Percentiles rank a stretch among this genome's conserved stretches.
phyloP scores from a whole-genome alignment of 2,888 invertebrate genomes.

The Epistrophe eligans region DNA sequence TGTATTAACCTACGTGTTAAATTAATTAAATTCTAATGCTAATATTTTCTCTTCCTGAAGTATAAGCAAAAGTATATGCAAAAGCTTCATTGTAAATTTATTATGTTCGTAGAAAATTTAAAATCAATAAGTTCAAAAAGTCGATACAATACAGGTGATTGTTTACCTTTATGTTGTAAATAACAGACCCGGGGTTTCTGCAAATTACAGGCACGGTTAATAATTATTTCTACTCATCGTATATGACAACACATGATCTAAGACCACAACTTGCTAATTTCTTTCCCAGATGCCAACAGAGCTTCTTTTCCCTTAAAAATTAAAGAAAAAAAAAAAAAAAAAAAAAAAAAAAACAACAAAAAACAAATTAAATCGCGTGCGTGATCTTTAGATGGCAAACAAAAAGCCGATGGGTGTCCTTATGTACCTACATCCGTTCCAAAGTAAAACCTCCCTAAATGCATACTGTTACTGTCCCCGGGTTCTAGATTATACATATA shows the following conservation, averaged over 20 bases:
- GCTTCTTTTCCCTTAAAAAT: conserved; percentile 34
- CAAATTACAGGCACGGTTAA: conserved; percentile 58
- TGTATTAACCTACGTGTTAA: no score
- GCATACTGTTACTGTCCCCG: conserved; percentile 19
- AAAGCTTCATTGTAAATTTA: neutral
- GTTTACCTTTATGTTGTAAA: conserved; percentile 38
- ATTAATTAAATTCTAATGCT: no score
- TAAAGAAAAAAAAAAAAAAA: neutral
- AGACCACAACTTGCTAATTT: conserved; percentile 64
- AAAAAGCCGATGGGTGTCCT: conserved; percentile 61
- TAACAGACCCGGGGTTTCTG: conserved; percentile 28
- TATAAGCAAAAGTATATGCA: no score
- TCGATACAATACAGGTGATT: conserved; percentile 39
- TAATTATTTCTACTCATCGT: conserved; percentile 53
- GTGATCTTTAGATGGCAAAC: conserved; percentile 75
- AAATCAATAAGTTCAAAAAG: conserved; percentile 38
- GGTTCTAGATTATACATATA: conserved; percentile 8
- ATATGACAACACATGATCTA: conserved; percentile 72
- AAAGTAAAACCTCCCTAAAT: conserved; percentile 2
- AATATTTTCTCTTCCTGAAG: no score
- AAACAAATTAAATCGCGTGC: conserved; percentile 62
- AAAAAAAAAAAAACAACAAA: conserved; percentile 4
- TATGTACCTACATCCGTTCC: neutral
- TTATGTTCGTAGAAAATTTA: conserved; percentile 9
- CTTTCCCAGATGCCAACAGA: conserved; percentile 55